phyloP scores from a whole-genome alignment of 2,113 vertebrate genomes.

The Catharus bicknelli region DNA sequence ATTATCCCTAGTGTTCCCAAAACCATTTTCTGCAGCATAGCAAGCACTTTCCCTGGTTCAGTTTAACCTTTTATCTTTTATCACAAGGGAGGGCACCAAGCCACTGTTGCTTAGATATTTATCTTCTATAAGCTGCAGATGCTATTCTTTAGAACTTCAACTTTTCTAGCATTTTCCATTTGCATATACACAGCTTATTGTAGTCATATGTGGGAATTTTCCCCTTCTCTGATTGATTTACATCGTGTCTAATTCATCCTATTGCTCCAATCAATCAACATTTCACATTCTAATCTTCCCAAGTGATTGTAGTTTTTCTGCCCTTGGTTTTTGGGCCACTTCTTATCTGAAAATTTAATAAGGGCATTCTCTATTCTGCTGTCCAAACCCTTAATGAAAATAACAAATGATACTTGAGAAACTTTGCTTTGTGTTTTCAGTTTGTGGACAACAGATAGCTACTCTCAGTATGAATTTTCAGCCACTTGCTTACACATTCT shows the following conservation, averaged over 20 bases:
- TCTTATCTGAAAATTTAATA: neutral
- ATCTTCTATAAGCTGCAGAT: neutral
- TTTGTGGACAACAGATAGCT: neutral
- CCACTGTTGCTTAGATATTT: neutral
- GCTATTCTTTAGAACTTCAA: neutral
- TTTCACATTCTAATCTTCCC: neutral
- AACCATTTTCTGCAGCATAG: neutral
- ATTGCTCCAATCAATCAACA: neutral
- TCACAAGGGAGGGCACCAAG: neutral
- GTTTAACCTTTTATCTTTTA: neutral
- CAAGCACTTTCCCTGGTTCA: neutral
- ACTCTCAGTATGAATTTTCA: neutral
- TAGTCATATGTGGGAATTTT: neutral
- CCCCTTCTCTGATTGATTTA: neutral
- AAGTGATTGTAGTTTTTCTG: neutral
- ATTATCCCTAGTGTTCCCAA: neutral
- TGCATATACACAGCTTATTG: neutral
- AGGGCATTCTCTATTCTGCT: neutral
- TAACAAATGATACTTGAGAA: neutral
- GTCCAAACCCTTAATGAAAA: neutral
- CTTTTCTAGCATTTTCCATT: neutral
- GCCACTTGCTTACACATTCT: neutral
- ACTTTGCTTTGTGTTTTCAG: neutral
- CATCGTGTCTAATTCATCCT: neutral
- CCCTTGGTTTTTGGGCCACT: neutral